Evolutionary conservation across 2,888 invertebrate genomes (phyloP).

Genomic region (Pheosia gnoma): DNA sequence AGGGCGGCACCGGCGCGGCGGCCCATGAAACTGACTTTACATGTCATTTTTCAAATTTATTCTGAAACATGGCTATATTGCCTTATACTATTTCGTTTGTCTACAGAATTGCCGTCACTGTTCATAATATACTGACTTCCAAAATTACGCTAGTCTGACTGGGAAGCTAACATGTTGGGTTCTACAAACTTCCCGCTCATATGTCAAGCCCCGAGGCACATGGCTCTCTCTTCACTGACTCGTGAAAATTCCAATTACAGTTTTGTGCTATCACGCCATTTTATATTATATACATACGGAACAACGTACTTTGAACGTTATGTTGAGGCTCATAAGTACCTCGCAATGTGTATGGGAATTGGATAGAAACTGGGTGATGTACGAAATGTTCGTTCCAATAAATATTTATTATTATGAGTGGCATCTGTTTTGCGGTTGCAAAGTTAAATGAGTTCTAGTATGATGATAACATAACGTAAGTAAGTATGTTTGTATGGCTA

Average conservation of each 20-base stretch:
- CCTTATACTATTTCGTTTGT: too few relatives aligned
- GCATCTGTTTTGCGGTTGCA: slow-evolving; percentile 5
- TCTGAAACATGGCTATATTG: too few relatives aligned
- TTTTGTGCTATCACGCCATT: slow-evolving; percentile 39
- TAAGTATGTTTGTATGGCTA: too few relatives aligned
- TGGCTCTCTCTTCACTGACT: slow-evolving; percentile 43
- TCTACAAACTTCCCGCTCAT: slow-evolving; percentile 13
- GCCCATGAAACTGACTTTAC: slow-evolving; percentile 8
- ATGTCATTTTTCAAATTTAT: too few relatives aligned
- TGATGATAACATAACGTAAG: too few relatives aligned
- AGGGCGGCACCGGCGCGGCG: slow-evolving; percentile 7
- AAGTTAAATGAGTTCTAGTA: background rate
- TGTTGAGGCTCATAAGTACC: slow-evolving; percentile 20
- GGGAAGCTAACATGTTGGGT: background rate
- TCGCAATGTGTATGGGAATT: background rate
- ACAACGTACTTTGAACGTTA: slow-evolving; percentile 33
- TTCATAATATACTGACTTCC: too few relatives aligned
- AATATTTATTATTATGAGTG: slow-evolving; percentile 15
- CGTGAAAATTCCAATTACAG: slow-evolving; percentile 60
- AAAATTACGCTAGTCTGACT: too few relatives aligned
- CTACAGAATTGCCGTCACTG: too few relatives aligned
- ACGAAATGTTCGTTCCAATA: slow-evolving; percentile 3
- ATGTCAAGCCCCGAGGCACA: slow-evolving; percentile 26
- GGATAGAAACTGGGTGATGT: slow-evolving; percentile 2
- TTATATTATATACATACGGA: slow-evolving; percentile 11